These are phyloP conservation scores for Drosophila prolongata DNA, from an alignment of 2,888 invertebrate genomes.

Conservation along the genomic window DNA sequence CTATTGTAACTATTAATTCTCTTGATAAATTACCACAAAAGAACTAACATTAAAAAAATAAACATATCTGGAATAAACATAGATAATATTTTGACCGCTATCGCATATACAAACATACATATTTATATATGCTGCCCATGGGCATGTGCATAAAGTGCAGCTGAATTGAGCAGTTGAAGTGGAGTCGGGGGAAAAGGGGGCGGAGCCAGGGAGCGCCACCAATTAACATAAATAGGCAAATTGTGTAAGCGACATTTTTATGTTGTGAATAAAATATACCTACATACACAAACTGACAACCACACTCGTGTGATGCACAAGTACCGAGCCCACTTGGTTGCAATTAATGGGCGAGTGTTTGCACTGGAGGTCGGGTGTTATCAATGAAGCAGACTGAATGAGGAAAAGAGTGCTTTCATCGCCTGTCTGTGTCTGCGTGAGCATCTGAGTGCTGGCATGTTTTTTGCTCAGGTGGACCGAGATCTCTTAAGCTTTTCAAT, in stretches of 20 bases:
- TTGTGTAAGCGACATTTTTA: constrained; percentile 38
- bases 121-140: constrained; percentile 10
- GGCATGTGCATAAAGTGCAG: constrained; percentile 56
- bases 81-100: not conserved
- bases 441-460: constrained; percentile 5
- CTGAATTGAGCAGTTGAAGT: constrained; percentile 42
- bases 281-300: constrained; percentile 1
- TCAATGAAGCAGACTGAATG: constrained; percentile 42
- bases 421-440: not conserved
- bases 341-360: constrained; percentile 40
- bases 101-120: not conserved
- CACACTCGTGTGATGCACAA: constrained; percentile 17
- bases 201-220: constrained; percentile 21
- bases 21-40: no score
- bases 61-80: not conserved
- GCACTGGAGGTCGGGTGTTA: constrained; percentile 27
- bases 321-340: constrained; percentile 30
- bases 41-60: no score
- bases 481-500: constrained; percentile 33
- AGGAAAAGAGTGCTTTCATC: constrained; percentile 18
- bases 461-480: constrained; percentile 30
- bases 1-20: no score
- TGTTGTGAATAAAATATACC: constrained; percentile 56
- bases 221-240: constrained; percentile 62
- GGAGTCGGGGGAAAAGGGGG: not conserved